Conservation (phyloP, 1,140 invertebrate species). For the Monochamus saltuarius region DNA sequence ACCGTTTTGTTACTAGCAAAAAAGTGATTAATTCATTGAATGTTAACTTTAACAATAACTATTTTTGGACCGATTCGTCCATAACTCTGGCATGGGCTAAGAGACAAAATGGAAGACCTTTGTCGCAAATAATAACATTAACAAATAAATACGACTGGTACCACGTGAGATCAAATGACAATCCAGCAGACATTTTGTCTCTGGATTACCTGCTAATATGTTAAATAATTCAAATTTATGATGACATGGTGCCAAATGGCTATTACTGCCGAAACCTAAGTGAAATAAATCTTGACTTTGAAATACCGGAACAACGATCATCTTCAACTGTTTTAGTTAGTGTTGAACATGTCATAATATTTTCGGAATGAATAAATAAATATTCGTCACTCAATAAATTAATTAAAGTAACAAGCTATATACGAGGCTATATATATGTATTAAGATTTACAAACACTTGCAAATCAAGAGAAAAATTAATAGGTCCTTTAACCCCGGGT, state of each 20-base stretch:
- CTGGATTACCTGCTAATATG: not conserved
- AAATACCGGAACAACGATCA: not conserved
- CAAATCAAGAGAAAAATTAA: too few relatives aligned
- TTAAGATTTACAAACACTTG: not conserved
- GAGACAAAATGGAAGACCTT: conserved; percentile 4
- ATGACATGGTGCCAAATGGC: not conserved
- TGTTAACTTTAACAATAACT: not conserved
- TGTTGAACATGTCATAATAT: too few relatives aligned
- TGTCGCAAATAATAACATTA: not conserved
- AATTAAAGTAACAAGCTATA: not conserved
- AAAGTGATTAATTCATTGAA: conserved; percentile 15
- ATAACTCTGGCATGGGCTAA: conserved; percentile 1
- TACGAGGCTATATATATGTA: too few relatives aligned
- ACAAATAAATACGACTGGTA: too few relatives aligned
- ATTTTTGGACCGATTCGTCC: conserved; percentile 6
- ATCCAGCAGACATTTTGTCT: not conserved
- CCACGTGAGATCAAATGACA: not conserved
- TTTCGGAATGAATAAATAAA: too few relatives aligned
- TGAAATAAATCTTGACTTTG: conserved; percentile 1
- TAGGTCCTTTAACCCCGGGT: not conserved
- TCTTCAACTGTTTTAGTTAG: not conserved
- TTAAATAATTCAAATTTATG: not conserved
- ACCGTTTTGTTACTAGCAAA: conserved; percentile 45
- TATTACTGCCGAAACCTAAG: not conserved
- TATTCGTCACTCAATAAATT: not conserved